A percentile compares a stretch with the other conserved stretches of the same genome.
Conservation (phyloP, 2,113 vertebrate genomes). For the Sterna hirundo region DNA sequence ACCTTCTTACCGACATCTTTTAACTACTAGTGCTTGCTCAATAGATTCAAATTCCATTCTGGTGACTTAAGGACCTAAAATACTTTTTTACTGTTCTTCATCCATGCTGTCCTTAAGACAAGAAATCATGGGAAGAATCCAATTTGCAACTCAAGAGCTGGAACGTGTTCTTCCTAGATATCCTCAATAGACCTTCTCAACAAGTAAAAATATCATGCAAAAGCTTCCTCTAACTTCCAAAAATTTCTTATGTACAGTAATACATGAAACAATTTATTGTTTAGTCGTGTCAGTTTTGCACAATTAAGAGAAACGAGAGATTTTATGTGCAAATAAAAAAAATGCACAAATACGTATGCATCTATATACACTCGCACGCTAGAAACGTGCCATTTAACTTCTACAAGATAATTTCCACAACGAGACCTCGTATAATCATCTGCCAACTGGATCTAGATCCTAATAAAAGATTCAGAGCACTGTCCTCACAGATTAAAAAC, state of each 20-base stretch:
- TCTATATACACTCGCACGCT: not conserved
- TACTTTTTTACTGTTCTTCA: not conserved
- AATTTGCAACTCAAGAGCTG: not conserved
- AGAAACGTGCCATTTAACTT: not conserved
- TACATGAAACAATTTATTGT: not conserved
- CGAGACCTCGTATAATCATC: not conserved
- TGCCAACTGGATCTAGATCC: not conserved
- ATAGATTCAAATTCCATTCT: not conserved
- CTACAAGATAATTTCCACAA: not conserved
- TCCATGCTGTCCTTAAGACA: not conserved
- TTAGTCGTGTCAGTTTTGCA: not conserved
- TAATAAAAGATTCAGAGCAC: not conserved
- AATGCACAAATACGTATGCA: rapidly evolving
- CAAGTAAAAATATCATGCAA: not conserved
- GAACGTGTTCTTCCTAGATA: not conserved
- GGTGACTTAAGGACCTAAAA: not conserved
- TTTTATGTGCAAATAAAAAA: not conserved
- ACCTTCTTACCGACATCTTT: not conserved
- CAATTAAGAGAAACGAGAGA: not conserved
- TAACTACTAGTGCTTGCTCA: not conserved
- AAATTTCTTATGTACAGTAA: not conserved
- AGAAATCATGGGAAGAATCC: not conserved
- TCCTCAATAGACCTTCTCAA: not conserved
- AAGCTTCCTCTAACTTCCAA: not conserved
- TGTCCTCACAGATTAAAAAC: not conserved